Evolutionary conservation across 2,113 vertebrate species (phyloP).

Genomic region (Eclectus roratus): DNA sequence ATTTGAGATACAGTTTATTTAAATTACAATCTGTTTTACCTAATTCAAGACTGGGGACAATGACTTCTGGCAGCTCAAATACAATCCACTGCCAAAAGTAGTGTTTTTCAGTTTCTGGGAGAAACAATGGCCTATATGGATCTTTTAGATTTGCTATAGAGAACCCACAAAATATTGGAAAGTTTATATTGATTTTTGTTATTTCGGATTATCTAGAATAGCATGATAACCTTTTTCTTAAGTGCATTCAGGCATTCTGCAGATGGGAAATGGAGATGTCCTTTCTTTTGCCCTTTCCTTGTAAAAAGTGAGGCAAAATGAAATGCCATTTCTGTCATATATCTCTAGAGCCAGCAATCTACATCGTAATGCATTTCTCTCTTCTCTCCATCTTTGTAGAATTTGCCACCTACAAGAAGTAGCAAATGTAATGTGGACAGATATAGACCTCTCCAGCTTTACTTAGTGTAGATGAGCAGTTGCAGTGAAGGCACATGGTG

Average conservation of each 20-base stretch:
- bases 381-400: not conserved
- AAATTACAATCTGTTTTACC: not conserved
- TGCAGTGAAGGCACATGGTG: rapidly evolving
- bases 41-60: not conserved
- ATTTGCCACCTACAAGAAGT: too few relatives aligned
- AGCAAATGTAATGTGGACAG: too few relatives aligned
- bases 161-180: not conserved
- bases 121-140: not conserved
- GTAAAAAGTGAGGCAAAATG: not conserved
- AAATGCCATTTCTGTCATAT: rapidly evolving
- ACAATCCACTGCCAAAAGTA: not conserved
- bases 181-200: not conserved
- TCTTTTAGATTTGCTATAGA: not conserved
- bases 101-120: not conserved
- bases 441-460: not conserved
- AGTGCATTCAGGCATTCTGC: not conserved
- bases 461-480: not conserved
- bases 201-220: not conserved
- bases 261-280: not conserved
- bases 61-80: not conserved
- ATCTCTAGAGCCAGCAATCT: not conserved
- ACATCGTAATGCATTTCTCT: not conserved
- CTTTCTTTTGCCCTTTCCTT: not conserved
- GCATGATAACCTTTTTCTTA: not conserved
- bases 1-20: not conserved